phyloP scores from a whole-genome alignment of 2,113 vertebrate species.

The Neotragus pygmaeus region DNA sequence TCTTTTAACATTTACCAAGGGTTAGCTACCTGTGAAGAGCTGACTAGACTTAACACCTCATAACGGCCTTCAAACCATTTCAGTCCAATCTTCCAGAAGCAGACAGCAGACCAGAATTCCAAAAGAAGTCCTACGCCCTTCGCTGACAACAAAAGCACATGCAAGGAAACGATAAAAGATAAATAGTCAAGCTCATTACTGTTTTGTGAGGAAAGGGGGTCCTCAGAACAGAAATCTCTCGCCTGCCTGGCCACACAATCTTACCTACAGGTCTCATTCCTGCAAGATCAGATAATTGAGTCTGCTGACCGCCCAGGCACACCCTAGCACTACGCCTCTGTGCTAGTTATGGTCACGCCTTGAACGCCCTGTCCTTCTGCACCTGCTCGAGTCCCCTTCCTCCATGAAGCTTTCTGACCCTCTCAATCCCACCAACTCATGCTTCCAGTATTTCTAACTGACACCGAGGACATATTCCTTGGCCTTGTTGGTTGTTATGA shows the following conservation, averaged over 20 bases:
- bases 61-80: neutral
- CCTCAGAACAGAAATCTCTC: neutral
- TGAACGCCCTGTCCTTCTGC: neutral
- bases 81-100: neutral
- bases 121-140: neutral
- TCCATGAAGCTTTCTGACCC: neutral
- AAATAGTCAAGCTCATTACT: neutral
- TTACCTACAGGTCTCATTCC: rapidly evolving
- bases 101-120: neutral
- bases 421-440: neutral
- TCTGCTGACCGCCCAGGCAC: neutral
- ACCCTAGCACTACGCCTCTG: rapidly evolving
- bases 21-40: constrained; percentile 16
- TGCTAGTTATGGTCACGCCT: neutral
- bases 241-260: neutral
- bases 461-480: neutral
- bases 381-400: neutral
- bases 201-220: neutral
- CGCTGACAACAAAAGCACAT: neutral
- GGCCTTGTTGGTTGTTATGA: neutral
- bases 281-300: too few species aligned
- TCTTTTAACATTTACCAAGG: constrained; percentile 2
- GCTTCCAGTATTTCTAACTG: neutral
- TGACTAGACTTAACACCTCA: neutral
- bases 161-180: neutral